Conservation (phyloP, 2,888 invertebrate genomes). For the Geotrupes spiniger region DNA sequence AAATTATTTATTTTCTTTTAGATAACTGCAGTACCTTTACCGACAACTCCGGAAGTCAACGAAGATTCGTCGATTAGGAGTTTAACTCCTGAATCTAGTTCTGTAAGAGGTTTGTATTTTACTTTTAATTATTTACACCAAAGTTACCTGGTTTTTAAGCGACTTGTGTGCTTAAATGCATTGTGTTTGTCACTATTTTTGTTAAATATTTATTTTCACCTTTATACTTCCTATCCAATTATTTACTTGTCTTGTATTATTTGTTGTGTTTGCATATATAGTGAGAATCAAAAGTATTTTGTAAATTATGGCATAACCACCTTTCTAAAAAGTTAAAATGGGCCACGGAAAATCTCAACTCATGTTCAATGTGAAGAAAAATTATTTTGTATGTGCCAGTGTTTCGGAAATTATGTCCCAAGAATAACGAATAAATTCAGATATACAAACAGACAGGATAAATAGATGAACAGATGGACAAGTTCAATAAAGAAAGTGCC, state of each 20-base stretch:
- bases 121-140: neutral
- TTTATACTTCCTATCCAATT: neutral
- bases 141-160: neutral
- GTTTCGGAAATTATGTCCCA: too few relatives aligned
- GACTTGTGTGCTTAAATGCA: neutral
- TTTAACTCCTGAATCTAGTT: conserved; percentile 57
- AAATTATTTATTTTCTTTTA: conserved; percentile 4
- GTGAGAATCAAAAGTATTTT: too few relatives aligned
- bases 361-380: too few relatives aligned
- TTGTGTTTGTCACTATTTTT: conserved; percentile 2
- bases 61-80: conserved; percentile 66
- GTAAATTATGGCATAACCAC: too few relatives aligned
- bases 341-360: too few relatives aligned
- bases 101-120: neutral
- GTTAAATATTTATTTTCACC: neutral
- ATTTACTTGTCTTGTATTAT: conserved; percentile 1
- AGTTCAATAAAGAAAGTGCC: too few relatives aligned
- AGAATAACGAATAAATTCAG: too few relatives aligned
- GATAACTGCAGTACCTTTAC: conserved; percentile 53
- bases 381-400: too few relatives aligned
- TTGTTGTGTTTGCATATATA: neutral
- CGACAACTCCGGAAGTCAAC: conserved; percentile 74
- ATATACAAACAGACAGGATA: too few relatives aligned
- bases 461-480: too few relatives aligned
- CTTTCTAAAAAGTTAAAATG: too few relatives aligned